Evolutionary conservation across 1,140 invertebrate genomes (phyloP).

Genomic region (Euura lappo): DNA sequence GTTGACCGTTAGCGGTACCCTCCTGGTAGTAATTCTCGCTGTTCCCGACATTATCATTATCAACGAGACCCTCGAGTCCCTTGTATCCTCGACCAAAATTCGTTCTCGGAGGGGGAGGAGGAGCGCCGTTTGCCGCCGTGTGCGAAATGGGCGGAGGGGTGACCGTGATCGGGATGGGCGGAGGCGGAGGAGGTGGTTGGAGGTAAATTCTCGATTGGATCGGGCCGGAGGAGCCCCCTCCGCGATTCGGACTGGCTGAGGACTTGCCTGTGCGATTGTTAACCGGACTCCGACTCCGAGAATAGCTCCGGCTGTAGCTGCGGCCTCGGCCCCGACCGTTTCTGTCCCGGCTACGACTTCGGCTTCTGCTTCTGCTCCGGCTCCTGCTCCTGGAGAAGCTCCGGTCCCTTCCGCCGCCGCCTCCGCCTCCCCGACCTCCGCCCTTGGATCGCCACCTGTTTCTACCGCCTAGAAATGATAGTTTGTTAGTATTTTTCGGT

Average conservation of each 20-base stretch:
- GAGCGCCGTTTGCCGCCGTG: not conserved
- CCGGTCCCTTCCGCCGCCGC: slow-evolving; percentile 48
- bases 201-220: not conserved
- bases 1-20: slow-evolving; percentile 35
- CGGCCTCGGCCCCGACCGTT: slow-evolving; percentile 50
- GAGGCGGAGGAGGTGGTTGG: slow-evolving; percentile 14
- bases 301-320: slow-evolving; percentile 57
- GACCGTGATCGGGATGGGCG: slow-evolving; percentile 5
- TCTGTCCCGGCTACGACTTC: slow-evolving; percentile 53
- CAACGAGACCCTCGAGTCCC: slow-evolving; percentile 20
- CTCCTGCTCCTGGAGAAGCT: slow-evolving; percentile 55
- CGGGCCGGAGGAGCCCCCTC: slow-evolving; percentile 26
- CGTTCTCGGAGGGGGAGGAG: slow-evolving; percentile 15
- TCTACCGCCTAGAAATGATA: slow-evolving; percentile 44
- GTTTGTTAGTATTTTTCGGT: not conserved
- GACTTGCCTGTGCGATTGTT: slow-evolving; percentile 51
- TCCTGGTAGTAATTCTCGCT: slow-evolving; percentile 34
- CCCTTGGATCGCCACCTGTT: slow-evolving; percentile 54
- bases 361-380: slow-evolving; percentile 53
- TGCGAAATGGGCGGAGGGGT: slow-evolving; percentile 15
- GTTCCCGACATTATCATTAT: slow-evolving; percentile 15
- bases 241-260: slow-evolving; percentile 34
- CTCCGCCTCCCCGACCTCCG: slow-evolving; percentile 35
- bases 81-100: slow-evolving; percentile 27
- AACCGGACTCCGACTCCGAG: slow-evolving; percentile 53